Percentiles rank a stretch among this genome's conserved stretches.
Evolutionary conservation across 1,140 invertebrate genomes (phyloP).

Genomic region (Drosophila rufa): DNA sequence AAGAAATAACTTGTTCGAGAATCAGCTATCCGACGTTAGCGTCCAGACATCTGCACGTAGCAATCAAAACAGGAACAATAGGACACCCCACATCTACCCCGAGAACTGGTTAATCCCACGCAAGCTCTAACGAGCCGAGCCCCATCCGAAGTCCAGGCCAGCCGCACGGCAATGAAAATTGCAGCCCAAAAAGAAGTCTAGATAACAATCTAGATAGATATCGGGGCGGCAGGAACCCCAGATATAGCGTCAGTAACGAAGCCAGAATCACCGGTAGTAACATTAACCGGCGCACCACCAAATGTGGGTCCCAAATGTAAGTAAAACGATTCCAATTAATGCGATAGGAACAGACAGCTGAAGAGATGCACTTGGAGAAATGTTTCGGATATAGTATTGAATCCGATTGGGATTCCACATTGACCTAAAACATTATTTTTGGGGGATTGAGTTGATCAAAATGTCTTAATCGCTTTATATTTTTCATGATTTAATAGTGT

Average conservation of each 20-base stretch:
- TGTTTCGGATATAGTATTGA: too few species aligned
- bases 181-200: slow-evolving; percentile 62
- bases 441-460: too few species aligned
- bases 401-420: too few species aligned
- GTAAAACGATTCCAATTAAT: slow-evolving; percentile 75
- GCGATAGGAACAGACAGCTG: slow-evolving; percentile 40
- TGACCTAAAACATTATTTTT: too few species aligned
- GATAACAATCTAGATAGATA: slow-evolving; percentile 79
- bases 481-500: too few species aligned
- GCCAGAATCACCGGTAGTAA: slow-evolving; percentile 24
- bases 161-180: slow-evolving; percentile 61
- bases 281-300: slow-evolving; percentile 33
- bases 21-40: slow-evolving; percentile 14
- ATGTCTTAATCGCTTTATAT: too few species aligned
- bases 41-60: slow-evolving; percentile 67
- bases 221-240: slow-evolving; percentile 30
- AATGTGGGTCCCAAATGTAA: slow-evolving; percentile 62
- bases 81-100: slow-evolving; percentile 8
- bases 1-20: not conserved
- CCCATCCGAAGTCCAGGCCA: slow-evolving; percentile 25
- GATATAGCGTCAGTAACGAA: slow-evolving; percentile 15
- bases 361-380: not conserved
- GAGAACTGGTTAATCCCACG: slow-evolving; percentile 63
- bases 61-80: slow-evolving; percentile 78
- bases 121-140: slow-evolving; percentile 49